Percentiles rank a stretch among this genome's conserved stretches.
Conservation (phyloP, 2,797 vertebrate genomes). For the Orestias chungarensis region DNA sequence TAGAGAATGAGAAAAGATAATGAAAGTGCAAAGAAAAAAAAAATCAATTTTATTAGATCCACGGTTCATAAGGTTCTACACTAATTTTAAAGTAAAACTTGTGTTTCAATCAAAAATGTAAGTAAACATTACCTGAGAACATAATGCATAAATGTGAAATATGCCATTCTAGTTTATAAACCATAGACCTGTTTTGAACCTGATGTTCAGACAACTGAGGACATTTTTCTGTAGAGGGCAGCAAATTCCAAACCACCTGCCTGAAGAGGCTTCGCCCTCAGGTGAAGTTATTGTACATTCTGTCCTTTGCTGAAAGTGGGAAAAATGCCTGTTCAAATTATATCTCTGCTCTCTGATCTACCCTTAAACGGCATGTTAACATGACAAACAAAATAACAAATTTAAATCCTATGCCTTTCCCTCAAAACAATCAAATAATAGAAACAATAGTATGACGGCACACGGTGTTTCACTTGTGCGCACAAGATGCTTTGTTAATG, state of each 20-base stretch:
- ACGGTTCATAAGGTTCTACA: background rate
- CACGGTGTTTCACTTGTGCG: background rate
- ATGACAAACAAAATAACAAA: background rate
- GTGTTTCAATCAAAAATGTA: background rate
- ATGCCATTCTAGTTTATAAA: background rate
- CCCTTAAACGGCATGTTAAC: background rate
- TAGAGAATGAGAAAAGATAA: conserved; percentile 13
- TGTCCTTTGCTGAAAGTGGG: conserved; percentile 10
- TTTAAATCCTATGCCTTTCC: conserved; percentile 6
- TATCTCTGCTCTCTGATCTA: background rate
- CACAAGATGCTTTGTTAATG: background rate
- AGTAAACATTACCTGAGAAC: background rate
- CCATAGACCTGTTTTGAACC: background rate
- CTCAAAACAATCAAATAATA: conserved; percentile 8
- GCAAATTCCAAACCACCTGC: conserved; percentile 64
- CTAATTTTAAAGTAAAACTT: background rate
- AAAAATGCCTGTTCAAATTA: background rate
- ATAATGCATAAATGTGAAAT: background rate
- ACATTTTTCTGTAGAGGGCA: conserved; percentile 73
- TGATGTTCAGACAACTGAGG: conserved; percentile 25
- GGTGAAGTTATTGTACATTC: conserved; percentile 17
- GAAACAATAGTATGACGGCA: background rate
- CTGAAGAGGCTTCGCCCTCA: conserved; percentile 23
- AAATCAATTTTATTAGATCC: background rate
- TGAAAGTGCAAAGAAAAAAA: conserved; percentile 7